Percentiles rank a stretch among this genome's conserved stretches.
Evolutionary conservation across 2,888 invertebrate genomes (phyloP).

Genomic region (Rhagium mordax): DNA sequence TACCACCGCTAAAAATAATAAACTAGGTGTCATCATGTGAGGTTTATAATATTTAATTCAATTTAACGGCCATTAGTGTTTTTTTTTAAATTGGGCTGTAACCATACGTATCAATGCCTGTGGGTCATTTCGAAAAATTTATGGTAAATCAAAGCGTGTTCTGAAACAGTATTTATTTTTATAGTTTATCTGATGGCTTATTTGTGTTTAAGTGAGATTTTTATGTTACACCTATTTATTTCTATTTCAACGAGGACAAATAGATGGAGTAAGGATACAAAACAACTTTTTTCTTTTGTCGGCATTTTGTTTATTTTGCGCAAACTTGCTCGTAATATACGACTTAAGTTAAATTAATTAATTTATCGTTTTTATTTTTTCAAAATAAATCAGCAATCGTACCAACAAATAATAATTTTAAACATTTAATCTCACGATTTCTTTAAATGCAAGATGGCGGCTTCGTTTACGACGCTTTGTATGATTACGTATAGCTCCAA

Average conservation of each 20-base stretch:
- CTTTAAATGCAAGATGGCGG: no score
- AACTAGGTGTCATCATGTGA: neutral
- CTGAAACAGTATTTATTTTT: neutral
- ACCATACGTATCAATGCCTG: neutral
- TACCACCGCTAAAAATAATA: conserved; percentile 11
- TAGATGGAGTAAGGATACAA: neutral
- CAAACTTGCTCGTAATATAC: no score
- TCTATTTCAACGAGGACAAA: neutral
- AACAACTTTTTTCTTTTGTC: neutral
- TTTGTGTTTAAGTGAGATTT: neutral
- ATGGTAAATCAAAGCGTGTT: neutral
- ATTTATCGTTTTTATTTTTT: no score
- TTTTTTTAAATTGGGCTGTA: conserved; percentile 16
- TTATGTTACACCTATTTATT: neutral
- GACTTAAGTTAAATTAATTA: no score
- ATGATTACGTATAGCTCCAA: no score
- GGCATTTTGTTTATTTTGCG: no score
- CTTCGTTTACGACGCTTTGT: no score
- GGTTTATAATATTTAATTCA: conserved; percentile 14
- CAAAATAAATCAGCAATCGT: no score
- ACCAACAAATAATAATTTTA: no score
- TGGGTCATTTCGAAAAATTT: neutral
- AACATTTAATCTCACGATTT: no score
- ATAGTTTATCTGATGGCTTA: neutral
- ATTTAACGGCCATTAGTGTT: conserved; percentile 1